A percentile compares a stretch with the other conserved stretches of the same genome.
These are phyloP conservation scores for Rotaria magnacalcarata DNA, from an alignment of 2,888 invertebrate species.

Conservation along the genomic window DNA sequence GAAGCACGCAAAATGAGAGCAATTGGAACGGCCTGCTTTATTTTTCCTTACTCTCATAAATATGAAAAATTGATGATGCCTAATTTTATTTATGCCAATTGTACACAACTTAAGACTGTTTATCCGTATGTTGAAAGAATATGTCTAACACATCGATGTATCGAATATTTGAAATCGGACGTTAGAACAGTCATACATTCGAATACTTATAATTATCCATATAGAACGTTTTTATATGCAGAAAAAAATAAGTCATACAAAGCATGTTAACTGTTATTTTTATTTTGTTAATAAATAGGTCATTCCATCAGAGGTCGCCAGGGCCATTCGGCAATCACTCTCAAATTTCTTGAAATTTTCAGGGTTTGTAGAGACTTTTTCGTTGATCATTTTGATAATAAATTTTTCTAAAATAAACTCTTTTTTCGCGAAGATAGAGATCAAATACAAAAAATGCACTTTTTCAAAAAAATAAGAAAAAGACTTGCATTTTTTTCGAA, in stretches of 20 bases:
- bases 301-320: too few relatives aligned
- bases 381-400: too few relatives aligned
- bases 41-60: neutral
- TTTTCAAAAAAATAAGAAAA: too few relatives aligned
- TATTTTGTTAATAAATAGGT: too few relatives aligned
- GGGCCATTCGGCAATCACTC: too few relatives aligned
- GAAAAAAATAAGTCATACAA: neutral
- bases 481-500: too few relatives aligned
- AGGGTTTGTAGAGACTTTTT: too few relatives aligned
- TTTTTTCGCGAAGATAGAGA: too few relatives aligned
- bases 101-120: neutral
- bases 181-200: neutral
- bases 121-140: neutral
- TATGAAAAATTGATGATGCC: neutral
- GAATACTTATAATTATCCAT: too few relatives aligned
- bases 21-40: neutral
- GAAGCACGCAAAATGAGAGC: neutral
- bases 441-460: too few relatives aligned
- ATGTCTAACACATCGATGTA: neutral
- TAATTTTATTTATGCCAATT: neutral
- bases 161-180: neutral
- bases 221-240: neutral
- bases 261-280: neutral
- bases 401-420: too few relatives aligned
- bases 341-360: too few relatives aligned